Evolutionary conservation across 2,113 vertebrate genomes (phyloP).

Genomic region (Dromas ardeola): DNA sequence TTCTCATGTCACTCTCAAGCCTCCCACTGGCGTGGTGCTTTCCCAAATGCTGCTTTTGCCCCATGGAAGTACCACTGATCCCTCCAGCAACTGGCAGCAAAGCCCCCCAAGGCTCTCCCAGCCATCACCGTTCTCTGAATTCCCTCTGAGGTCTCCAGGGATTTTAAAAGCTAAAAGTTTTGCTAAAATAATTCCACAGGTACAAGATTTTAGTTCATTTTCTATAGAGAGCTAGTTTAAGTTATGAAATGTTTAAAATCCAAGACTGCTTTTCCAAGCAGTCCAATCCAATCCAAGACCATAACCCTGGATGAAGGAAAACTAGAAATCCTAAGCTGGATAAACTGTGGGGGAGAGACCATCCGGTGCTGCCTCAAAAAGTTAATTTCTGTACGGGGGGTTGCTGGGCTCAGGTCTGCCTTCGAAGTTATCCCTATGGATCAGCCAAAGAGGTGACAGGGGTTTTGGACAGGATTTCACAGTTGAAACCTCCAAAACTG

Average conservation of each 20-base stretch:
- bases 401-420: not conserved
- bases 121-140: not conserved
- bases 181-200: not conserved
- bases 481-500: not conserved
- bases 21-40: not conserved
- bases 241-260: not conserved
- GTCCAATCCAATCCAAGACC: too few species aligned
- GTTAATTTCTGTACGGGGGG: not conserved
- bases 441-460: not conserved
- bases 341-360: not conserved
- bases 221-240: not conserved
- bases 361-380: not conserved
- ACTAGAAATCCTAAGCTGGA: not conserved
- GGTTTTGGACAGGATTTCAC: not conserved
- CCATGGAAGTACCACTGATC: not conserved
- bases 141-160: not conserved
- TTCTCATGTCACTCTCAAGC: not conserved
- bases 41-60: not conserved
- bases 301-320: not conserved
- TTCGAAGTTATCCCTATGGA: not conserved
- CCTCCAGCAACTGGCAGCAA: not conserved
- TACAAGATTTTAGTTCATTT: not conserved
- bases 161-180: not conserved
- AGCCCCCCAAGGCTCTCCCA: not conserved
- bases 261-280: not conserved